A percentile compares a stretch with the other conserved stretches of the same genome.
Evolutionary conservation across 2,797 vertebrate species (phyloP).

Genomic region (Trichosurus vulpecula): DNA sequence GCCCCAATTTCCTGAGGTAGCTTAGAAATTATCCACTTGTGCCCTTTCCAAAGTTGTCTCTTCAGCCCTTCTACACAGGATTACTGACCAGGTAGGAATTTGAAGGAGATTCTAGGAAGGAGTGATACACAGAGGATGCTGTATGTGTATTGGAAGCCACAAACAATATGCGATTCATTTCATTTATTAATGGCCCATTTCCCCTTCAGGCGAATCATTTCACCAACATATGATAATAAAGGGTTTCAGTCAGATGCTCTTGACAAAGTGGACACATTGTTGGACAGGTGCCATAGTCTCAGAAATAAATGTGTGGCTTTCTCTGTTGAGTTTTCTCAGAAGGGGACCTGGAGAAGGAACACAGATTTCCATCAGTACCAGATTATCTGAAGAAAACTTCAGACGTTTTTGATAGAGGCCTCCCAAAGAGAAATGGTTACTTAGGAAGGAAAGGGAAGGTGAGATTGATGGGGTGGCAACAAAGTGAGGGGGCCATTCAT

Average conservation of each 20-base stretch:
- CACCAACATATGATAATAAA: conserved; percentile 77
- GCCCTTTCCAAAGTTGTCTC: conserved; percentile 21
- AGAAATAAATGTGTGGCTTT: conserved; percentile 82
- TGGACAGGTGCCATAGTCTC: conserved; percentile 83
- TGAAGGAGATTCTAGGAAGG: conserved; percentile 65
- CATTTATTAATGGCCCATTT: conserved; percentile 82
- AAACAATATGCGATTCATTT: conserved; percentile 87
- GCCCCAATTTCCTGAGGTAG: conserved; percentile 48
- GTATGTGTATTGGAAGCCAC: conserved; percentile 64
- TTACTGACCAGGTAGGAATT: conserved; percentile 69
- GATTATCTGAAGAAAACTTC: conserved; percentile 73
- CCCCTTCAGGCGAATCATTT: conserved; percentile 84
- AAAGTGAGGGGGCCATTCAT: conserved; percentile 23
- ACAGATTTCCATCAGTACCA: conserved; percentile 71
- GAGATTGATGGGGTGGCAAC: conserved; percentile 22
- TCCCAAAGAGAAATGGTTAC: conserved; percentile 23
- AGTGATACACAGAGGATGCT: conserved; percentile 66
- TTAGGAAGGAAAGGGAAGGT: conserved; percentile 42
- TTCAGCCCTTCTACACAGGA: conserved; percentile 38
- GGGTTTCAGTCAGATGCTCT: conserved; percentile 85
- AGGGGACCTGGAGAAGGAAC: conserved; percentile 77
- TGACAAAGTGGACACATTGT: conserved; percentile 86
- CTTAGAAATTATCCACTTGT: conserved; percentile 12
- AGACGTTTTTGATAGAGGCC: conserved; percentile 28
- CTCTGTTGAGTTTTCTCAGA: conserved; percentile 85